These are phyloP conservation scores for Aphidius ervi DNA, from an alignment of 1,140 invertebrate genomes.

Conservation along the genomic window DNA sequence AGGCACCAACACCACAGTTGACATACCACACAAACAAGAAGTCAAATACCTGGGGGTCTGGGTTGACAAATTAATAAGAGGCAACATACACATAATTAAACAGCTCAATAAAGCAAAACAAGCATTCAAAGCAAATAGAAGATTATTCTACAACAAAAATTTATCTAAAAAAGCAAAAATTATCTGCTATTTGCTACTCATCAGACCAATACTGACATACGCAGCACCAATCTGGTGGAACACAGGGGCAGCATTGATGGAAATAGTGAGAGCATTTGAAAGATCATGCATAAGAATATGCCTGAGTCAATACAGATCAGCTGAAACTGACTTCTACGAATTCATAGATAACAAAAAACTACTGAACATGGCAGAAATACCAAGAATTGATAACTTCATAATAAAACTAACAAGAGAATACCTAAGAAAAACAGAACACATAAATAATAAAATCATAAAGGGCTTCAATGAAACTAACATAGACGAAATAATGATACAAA, in stretches of 20 bases:
- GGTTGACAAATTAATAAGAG: not conserved
- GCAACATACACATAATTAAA: not conserved
- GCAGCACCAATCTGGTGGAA: conserved; percentile 13
- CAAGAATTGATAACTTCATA: conserved; percentile 10
- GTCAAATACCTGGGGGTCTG: conserved; percentile 2
- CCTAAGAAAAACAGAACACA: not conserved
- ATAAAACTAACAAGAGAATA: conserved; percentile 14
- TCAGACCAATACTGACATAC: conserved; percentile 13
- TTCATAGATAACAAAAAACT: not conserved
- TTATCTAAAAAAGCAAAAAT: conserved; percentile 3
- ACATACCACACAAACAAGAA: not conserved
- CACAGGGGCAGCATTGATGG: conserved; percentile 7
- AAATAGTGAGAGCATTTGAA: conserved; percentile 7
- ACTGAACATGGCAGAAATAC: conserved; percentile 2
- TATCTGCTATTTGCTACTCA: conserved; percentile 14
- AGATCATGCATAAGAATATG: conserved; percentile 6
- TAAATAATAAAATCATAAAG: not conserved
- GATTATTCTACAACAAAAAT: conserved; percentile 11
- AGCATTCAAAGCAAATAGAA: not conserved
- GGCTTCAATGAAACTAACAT: not conserved
- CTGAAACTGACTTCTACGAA: not conserved
- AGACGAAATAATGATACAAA: not conserved
- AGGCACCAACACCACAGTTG: not conserved
- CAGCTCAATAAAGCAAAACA: conserved; percentile 8
- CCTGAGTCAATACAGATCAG: not conserved